Base-by-base conservation (phyloP, 2,113 vertebrate species). In the Picathartes gymnocephalus region DNA sequence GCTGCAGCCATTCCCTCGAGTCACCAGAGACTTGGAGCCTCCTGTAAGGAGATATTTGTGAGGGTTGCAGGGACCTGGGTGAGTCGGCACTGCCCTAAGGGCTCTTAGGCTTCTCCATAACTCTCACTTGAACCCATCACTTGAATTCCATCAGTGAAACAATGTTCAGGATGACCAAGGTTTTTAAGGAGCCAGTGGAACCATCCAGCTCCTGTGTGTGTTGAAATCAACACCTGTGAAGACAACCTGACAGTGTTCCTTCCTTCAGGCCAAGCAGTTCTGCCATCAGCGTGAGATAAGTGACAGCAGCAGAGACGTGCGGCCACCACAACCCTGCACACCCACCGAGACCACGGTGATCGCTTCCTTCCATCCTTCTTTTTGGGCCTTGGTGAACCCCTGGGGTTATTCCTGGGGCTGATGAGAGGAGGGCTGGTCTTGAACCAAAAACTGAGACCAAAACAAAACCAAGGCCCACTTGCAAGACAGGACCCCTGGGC, bases 1-100 rank as follows among this genome's bases (percentile, higher is more conserved):
- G 27, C 23, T 61, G 28, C 54, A 78, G 64, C 28, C 2, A 0
- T 40, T 39, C n/a, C 30, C 56, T n/a, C 2, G 0, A 39, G 33
- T 28, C 40, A n/a, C 28, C 64, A 47, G 56, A 54, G 54, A 16
- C 28, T 3, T 39, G 13, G n/a, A 54, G 7, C 13, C 30, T 39
- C 57, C 66, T 50, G 24, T 12, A 19, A 80, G 18, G 31, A 62
- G 57, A 42, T 10, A 15, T 10, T 40, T 56, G 57, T 35, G 40
- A 71, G 50, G 24, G 27, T 18, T 3, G 1, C 37, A 60, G 21
- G 35, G 25, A 6, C 25, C 50, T 3, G 0, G 19, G 20, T 3
- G 37, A 37, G 31, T 61, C 61, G 58, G 18, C 4, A 0, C 33
- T 68, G 37, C 6, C 39, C 28, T 14, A 16, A 22, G 28, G 37